These are phyloP conservation scores for Anthonomus grandis DNA, from an alignment of 1,140 invertebrate genomes.

Conservation along the genomic window DNA sequence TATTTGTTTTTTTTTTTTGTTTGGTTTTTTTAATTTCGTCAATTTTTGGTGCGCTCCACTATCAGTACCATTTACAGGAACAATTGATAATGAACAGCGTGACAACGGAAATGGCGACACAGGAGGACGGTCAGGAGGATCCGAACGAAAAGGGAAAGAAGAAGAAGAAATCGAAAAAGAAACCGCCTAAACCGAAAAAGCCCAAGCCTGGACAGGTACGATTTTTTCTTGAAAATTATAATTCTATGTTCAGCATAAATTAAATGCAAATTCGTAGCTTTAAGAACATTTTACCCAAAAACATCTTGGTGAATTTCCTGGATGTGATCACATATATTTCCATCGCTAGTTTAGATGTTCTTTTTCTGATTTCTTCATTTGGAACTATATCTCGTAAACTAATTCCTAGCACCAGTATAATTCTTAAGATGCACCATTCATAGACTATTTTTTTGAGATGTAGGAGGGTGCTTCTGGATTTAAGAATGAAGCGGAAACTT, in stretches of 20 bases:
- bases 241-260: neutral
- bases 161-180: slow-evolving; percentile 78
- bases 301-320: too few species aligned
- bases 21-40: slow-evolving; percentile 20
- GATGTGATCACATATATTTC: too few species aligned
- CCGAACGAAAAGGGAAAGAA: slow-evolving; percentile 57
- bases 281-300: too few species aligned
- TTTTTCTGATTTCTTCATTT: too few species aligned
- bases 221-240: neutral
- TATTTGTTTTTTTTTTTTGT: slow-evolving; percentile 14
- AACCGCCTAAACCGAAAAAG: slow-evolving; percentile 68
- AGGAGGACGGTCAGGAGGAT: slow-evolving; percentile 39
- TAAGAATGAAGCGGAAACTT: too few species aligned
- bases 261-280: neutral
- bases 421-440: too few species aligned
- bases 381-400: too few species aligned
- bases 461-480: too few species aligned
- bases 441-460: too few species aligned
- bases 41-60: slow-evolving; percentile 15
- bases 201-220: slow-evolving; percentile 51
- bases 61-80: slow-evolving; percentile 28
- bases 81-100: slow-evolving; percentile 30
- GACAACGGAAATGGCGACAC: slow-evolving; percentile 27
- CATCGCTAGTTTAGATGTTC: too few species aligned
- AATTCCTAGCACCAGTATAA: too few species aligned